phyloP scores from a whole-genome alignment of 2,888 invertebrate genomes.

The Ormyrus pomaceus region DNA sequence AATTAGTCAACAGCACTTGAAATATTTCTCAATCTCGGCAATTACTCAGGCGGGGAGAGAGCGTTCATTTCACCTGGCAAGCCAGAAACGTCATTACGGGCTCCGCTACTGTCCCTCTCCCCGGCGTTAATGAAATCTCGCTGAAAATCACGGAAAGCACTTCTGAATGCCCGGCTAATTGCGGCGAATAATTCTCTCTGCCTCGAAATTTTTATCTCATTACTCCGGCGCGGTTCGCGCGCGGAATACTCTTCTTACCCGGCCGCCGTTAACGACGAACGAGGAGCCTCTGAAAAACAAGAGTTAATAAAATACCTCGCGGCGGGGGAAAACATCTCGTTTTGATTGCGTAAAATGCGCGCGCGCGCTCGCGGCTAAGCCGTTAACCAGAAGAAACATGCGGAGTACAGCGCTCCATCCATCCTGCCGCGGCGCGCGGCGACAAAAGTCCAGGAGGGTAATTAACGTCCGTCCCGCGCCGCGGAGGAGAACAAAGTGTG shows the following conservation, averaged over 20 bases:
- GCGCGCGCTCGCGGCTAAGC: neutral
- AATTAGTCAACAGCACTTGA: neutral
- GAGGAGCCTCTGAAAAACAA: constrained; percentile 20
- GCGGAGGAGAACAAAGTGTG: constrained; percentile 32
- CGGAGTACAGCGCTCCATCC: too few relatives aligned
- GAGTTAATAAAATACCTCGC: constrained; percentile 25
- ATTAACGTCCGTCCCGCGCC: constrained; percentile 47
- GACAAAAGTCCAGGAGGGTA: constrained; percentile 40
- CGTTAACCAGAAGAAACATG: neutral
- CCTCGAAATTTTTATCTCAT: constrained; percentile 46
- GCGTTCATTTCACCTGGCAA: neutral
- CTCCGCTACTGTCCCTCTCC: too few relatives aligned
- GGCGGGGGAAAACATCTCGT: constrained; percentile 9
- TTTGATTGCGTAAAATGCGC: constrained; percentile 38
- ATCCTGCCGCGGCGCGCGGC: neutral
- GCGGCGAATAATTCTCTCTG: constrained; percentile 26
- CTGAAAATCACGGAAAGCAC: constrained; percentile 42
- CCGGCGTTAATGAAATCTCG: constrained; percentile 38
- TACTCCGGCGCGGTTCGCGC: constrained; percentile 1
- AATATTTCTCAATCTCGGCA: constrained; percentile 13
- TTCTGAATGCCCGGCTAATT: constrained; percentile 47
- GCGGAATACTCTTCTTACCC: neutral
- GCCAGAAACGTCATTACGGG: neutral
- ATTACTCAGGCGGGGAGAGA: neutral
- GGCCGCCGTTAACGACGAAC: constrained; percentile 8